These are phyloP conservation scores for Aphaenogaster ashmeadi DNA, from an alignment of 1,140 invertebrate genomes.

Conservation along the genomic window DNA sequence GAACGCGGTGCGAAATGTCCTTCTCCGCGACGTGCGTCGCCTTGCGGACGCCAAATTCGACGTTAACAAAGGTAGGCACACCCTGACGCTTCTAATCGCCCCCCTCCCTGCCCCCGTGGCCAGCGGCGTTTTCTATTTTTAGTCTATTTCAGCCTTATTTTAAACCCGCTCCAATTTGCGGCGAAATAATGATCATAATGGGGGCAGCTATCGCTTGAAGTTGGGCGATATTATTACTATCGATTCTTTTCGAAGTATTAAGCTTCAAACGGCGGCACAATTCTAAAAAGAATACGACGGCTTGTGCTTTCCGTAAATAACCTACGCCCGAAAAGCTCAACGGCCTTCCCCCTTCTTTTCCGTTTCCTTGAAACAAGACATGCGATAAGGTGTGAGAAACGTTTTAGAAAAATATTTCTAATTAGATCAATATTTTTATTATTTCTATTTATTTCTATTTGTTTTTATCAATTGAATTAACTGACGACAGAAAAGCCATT, in stretches of 20 bases:
- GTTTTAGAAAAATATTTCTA: not conserved
- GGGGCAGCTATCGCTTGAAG: not conserved
- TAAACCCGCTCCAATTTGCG: not conserved
- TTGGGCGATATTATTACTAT: not conserved
- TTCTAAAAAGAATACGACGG: not conserved
- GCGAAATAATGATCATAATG: not conserved
- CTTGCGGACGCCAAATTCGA: conserved; percentile 62
- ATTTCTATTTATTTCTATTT: not conserved
- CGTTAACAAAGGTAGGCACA: conserved; percentile 72
- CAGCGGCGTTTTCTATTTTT: not conserved
- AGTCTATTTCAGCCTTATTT: not conserved
- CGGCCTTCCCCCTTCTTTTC: not conserved
- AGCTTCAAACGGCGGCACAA: not conserved
- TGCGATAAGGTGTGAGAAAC: not conserved
- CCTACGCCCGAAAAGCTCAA: not conserved
- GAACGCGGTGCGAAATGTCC: conserved; percentile 42
- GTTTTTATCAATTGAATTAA: not conserved
- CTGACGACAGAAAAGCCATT: not conserved
- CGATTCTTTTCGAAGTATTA: not conserved
- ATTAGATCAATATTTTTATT: not conserved
- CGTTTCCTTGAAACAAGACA: not conserved
- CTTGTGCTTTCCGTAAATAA: conserved; percentile 3
- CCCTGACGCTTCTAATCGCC: conserved; percentile 21
- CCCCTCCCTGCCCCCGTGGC: too few species aligned
- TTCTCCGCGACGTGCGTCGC: conserved; percentile 49